phyloP scores from a whole-genome alignment of 2,888 invertebrate species.

The Tenthredo scrophulariae region DNA sequence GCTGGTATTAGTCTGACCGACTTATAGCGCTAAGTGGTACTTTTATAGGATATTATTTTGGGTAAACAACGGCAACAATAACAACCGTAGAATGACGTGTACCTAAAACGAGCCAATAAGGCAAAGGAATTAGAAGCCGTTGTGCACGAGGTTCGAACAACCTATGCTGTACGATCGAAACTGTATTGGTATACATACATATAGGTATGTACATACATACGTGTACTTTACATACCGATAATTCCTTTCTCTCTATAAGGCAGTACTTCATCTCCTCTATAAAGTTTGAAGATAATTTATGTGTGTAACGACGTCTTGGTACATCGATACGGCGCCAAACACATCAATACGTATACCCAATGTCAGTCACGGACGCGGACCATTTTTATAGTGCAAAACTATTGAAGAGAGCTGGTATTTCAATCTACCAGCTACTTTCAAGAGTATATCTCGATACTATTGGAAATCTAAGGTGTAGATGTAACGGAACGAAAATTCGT shows the following conservation, averaged over 20 bases:
- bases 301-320: not conserved
- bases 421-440: not conserved
- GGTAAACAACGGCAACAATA: not conserved
- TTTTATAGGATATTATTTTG: not conserved
- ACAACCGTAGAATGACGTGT: not conserved
- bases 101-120: conserved; percentile 24
- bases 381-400: not conserved
- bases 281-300: conserved; percentile 7
- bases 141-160: conserved; percentile 26
- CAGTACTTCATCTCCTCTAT: conserved; percentile 13
- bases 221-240: not conserved
- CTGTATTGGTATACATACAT: not conserved
- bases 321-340: not conserved
- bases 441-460: not conserved
- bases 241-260: conserved; percentile 40
- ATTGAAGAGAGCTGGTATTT: not conserved
- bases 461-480: not conserved
- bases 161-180: not conserved
- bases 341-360: not conserved
- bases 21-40: not conserved
- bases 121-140: conserved; percentile 4
- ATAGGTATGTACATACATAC: not conserved
- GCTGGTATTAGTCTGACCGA: not conserved
- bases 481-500: not conserved
- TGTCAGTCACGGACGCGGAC: not conserved